Evolutionary conservation across 2,888 invertebrate genomes (phyloP), one percentile per base, ranked within the genome.

Genomic region (Biston stratarius): DNA sequence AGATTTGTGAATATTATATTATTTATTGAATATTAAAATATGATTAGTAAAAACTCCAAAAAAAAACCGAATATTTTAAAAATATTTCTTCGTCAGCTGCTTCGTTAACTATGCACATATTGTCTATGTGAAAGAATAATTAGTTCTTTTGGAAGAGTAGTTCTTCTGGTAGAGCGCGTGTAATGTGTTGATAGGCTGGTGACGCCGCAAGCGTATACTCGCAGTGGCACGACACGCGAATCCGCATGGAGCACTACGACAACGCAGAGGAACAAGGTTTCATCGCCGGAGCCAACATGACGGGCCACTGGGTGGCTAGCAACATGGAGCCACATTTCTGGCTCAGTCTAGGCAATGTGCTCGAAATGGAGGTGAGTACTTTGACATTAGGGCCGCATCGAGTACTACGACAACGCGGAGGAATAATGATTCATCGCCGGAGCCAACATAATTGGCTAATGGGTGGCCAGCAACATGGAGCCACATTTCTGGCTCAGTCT

Each of bases 251-350:
- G 56, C 90, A 92, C 75, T 82, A 77, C 74, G 64, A 63, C 14
- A 88, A 83, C 71, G 92, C 93, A 0, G 80, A 79, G 74, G 85
- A 90, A 70, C 84, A 87, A 76, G 93, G 93, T n/a, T 65, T 56
- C 74, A 61, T 91, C 12, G 93, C 92, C 36, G 93, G 92, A 34
- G 82, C 86, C 71, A 93, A 93, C 81, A 92, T 93, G 93, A 80
- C 92, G 0, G 93, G 93, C 53, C 85, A 81, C 80, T 92, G 92
- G 92, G 71, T 73, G 0, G 82, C 91, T 3, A 83, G 83, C 81
- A 92, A 92, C 77, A 77, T 86, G 76, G 92, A 92, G 78, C 90
- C 89, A 6, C 80, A 86, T 74, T 92, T 73, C 77, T 76, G 76
- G 74, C 58, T 92, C 12, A 14, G 2, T 15, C 81, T 93, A 2